Evolutionary conservation across 1,140 invertebrate species (phyloP).

Genomic region (Dreissena polymorpha): DNA sequence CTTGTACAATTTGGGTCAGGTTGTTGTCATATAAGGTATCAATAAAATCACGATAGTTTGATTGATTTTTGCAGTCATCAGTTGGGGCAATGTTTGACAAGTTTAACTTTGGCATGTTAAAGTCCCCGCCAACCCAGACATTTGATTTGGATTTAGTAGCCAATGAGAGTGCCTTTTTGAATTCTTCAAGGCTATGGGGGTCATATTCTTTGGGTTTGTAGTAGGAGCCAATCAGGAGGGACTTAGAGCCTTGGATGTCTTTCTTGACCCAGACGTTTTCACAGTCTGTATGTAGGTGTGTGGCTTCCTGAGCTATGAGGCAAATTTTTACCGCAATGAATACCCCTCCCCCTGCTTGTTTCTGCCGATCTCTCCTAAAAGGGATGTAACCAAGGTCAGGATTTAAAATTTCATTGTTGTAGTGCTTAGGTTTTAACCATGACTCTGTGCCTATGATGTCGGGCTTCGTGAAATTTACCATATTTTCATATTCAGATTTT

Average conservation of each 20-base stretch:
- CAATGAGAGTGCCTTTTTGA: constrained; percentile 7
- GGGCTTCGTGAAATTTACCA: constrained; percentile 2
- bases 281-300: constrained; percentile 18
- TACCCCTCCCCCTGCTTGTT: constrained; percentile 15
- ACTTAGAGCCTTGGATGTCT: constrained; percentile 28
- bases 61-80: constrained; percentile 14
- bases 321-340: constrained; percentile 36
- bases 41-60: constrained; percentile 9
- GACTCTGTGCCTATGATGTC: constrained; percentile 28
- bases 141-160: constrained; percentile 9
- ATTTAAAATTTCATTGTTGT: constrained; percentile 28
- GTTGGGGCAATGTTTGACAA: constrained; percentile 20
- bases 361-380: constrained; percentile 23
- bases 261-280: constrained; percentile 34
- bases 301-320: constrained; percentile 19
- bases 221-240: constrained; percentile 13
- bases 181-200: constrained; percentile 12
- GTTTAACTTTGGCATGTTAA: constrained; percentile 29
- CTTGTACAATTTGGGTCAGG: constrained; percentile 17
- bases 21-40: constrained; percentile 19
- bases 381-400: constrained; percentile 35
- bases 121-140: constrained; percentile 23
- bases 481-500: constrained; percentile 31
- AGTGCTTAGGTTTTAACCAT: constrained; percentile 36
- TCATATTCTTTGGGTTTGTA: constrained; percentile 33